Percentiles rank a stretch among this genome's conserved stretches.
Conservation (phyloP, 2,113 vertebrate species). For the Pelmatolapia mariae region DNA sequence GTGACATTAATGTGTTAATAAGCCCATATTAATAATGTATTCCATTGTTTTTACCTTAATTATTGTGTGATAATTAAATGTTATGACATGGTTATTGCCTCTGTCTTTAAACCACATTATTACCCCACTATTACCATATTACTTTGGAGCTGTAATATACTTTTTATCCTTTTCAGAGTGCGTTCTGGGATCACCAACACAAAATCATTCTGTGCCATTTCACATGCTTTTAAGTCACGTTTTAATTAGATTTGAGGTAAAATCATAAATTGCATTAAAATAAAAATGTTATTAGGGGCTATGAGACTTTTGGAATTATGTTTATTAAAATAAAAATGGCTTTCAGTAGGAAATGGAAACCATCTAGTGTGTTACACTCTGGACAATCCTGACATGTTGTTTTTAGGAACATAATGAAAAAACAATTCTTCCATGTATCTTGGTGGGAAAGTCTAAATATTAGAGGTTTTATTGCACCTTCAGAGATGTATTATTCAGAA, state of each 20-base stretch:
- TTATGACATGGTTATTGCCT: rapidly evolving
- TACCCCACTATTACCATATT: not conserved
- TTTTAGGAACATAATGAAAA: not conserved
- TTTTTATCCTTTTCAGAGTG: rapidly evolving
- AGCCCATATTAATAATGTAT: not conserved
- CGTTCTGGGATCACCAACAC: not conserved
- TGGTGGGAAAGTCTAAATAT: not conserved
- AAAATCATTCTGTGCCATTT: not conserved
- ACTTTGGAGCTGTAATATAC: rapidly evolving
- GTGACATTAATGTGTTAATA: rapidly evolving
- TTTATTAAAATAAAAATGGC: not conserved
- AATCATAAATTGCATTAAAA: rapidly evolving
- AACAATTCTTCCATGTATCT: not conserved
- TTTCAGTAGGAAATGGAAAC: not conserved
- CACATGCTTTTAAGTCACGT: rapidly evolving
- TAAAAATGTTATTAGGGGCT: not conserved
- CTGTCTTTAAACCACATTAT: not conserved
- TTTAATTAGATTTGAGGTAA: not conserved
- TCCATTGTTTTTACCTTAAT: not conserved
- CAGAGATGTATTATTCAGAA: slow-evolving; percentile 18
- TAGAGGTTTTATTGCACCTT: not conserved
- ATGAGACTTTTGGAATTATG: rapidly evolving
- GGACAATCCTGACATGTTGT: not conserved
- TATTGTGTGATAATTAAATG: not conserved
- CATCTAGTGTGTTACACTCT: rapidly evolving